A percentile compares a stretch with the other conserved stretches of the same genome.
Evolutionary conservation across 1,140 invertebrate genomes (phyloP).

Genomic region (Drosophila ogumai): DNA sequence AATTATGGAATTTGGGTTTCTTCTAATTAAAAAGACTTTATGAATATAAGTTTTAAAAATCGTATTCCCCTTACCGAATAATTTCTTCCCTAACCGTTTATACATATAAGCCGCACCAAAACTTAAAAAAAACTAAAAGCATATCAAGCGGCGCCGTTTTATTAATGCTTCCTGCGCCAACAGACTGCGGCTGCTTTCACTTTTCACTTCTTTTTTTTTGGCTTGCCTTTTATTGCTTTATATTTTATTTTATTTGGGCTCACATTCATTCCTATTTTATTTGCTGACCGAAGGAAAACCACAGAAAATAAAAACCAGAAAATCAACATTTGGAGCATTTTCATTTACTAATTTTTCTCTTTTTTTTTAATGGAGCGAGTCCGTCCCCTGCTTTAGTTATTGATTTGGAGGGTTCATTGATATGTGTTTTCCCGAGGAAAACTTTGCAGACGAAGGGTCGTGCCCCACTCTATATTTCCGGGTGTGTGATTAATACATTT

Average conservation of each 20-base stretch:
- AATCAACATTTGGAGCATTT: conserved; percentile 49
- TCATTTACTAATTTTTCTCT: conserved; percentile 35
- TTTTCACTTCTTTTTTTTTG: conserved; percentile 35
- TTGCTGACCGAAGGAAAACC: conserved; percentile 46
- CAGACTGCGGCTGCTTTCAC: conserved; percentile 45
- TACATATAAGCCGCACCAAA: neutral
- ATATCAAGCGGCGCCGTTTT: conserved; percentile 56
- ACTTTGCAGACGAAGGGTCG: conserved; percentile 47
- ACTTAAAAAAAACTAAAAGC: conserved; percentile 24
- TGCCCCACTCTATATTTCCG: conserved; percentile 14
- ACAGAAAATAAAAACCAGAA: conserved; percentile 33
- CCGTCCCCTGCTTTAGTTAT: conserved; percentile 26
- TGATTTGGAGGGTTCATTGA: conserved; percentile 48
- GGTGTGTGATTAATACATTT: conserved; percentile 61
- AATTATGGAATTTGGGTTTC: neutral
- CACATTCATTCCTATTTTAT: conserved; percentile 39
- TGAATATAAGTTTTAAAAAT: too few species aligned
- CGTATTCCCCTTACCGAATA: too few species aligned
- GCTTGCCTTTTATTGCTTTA: conserved; percentile 53
- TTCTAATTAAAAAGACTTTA: neutral
- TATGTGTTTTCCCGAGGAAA: conserved; percentile 47
- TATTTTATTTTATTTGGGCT: conserved; percentile 63
- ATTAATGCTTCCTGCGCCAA: conserved; percentile 56
- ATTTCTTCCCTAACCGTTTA: too few species aligned
- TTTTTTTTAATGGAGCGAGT: neutral